phyloP scores from a whole-genome alignment of 2,888 invertebrate genomes.

The Anagyrus pseudococci region DNA sequence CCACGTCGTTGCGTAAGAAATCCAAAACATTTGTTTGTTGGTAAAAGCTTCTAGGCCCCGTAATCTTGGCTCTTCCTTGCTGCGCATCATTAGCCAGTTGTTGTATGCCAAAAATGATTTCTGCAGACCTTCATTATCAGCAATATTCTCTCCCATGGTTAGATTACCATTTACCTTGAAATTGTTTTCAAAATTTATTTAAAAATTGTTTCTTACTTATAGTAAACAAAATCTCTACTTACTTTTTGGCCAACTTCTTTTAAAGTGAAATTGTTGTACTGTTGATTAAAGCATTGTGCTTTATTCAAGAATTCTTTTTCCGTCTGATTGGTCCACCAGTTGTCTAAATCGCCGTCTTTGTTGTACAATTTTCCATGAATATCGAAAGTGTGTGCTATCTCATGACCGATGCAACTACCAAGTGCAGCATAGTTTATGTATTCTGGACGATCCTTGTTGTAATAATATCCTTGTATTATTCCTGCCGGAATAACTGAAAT shows the following conservation, averaged over 20 bases:
- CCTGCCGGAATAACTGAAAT: slow-evolving; percentile 70
- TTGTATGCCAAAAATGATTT: slow-evolving; percentile 84
- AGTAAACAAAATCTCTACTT: background rate
- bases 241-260: background rate
- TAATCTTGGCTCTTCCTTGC: slow-evolving; percentile 70
- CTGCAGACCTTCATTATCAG: slow-evolving; percentile 91
- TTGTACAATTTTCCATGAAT: slow-evolving; percentile 89
- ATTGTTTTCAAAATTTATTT: background rate
- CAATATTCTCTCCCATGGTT: slow-evolving; percentile 92
- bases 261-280: background rate
- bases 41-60: slow-evolving; percentile 71
- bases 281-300: slow-evolving; percentile 82
- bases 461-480: slow-evolving; percentile 89
- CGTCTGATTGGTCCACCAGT: slow-evolving; percentile 90
- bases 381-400: slow-evolving; percentile 89
- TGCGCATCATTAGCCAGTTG: slow-evolving; percentile 73
- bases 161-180: slow-evolving; percentile 83
- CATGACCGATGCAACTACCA: slow-evolving; percentile 88
- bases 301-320: slow-evolving; percentile 81
- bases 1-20: slow-evolving; percentile 68
- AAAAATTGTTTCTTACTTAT: background rate
- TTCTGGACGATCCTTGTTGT: slow-evolving; percentile 82
- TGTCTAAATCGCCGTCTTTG: slow-evolving; percentile 84
- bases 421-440: slow-evolving; percentile 92
- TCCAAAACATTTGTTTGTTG: slow-evolving; percentile 71